phyloP scores from a whole-genome alignment of 2,113 vertebrate species.

The Hippocampus mohnikei region DNA sequence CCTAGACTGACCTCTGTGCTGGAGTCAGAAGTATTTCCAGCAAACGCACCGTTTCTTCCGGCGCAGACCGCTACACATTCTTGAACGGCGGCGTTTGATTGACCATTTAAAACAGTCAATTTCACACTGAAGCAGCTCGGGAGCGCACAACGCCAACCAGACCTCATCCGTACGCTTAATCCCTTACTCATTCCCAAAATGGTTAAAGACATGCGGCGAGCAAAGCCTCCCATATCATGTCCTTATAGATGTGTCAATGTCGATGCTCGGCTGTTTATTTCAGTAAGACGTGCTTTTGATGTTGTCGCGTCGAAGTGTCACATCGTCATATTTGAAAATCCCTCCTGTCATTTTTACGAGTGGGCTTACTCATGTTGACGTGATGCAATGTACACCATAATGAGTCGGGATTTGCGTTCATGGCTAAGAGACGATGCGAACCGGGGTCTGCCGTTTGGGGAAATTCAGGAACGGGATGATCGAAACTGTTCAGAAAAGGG shows the following conservation, averaged over 20 bases:
- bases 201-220: neutral
- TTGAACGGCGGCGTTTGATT: slow-evolving; percentile 16
- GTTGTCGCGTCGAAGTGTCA: neutral
- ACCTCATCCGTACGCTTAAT: neutral
- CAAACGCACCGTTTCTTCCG: neutral
- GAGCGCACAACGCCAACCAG: neutral
- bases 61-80: neutral
- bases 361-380: neutral
- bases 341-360: slow-evolving; percentile 7
- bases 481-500: neutral
- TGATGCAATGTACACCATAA: neutral
- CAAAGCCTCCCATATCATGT: neutral
- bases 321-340: slow-evolving; percentile 10
- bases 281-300: neutral
- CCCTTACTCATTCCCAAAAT: slow-evolving; percentile 3
- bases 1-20: neutral
- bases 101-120: slow-evolving; percentile 24
- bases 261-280: neutral
- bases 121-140: slow-evolving; percentile 32
- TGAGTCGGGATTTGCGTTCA: neutral
- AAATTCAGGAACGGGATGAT: neutral
- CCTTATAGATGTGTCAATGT: too few species aligned
- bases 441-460: neutral
- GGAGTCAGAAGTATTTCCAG: neutral
- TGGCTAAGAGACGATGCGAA: neutral